Evolutionary conservation across 1,140 invertebrate species (phyloP), one percentile per base, ranked within the genome.

Genomic region (Anoplophora glabripennis): DNA sequence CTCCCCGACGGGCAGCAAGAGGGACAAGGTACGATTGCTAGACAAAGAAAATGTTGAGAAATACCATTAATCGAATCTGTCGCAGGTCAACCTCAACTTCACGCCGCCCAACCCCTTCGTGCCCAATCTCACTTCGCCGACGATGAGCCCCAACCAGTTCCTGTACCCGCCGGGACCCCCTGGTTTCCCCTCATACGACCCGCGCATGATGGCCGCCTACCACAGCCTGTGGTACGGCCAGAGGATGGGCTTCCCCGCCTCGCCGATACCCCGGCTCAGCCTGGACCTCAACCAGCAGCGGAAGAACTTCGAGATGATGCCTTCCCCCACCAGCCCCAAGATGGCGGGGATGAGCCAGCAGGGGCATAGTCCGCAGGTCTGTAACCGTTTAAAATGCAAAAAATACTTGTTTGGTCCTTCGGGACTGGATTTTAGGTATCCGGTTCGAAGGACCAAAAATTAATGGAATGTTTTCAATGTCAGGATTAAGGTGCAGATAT

Each of bases 61-160:
- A 38, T 38, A 10, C 12, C 9, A 10, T 9, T 38, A 38, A 1
- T 10, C 12, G 3, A 38, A 10, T 38, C 12, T 38, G 1, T 35
- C 37, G 9, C 42, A 56, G 53, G 28, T 64, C 4, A 75, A 64
- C 54, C 61, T 75, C 34, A 73, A 65, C 35, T 76, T 71, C 49
- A 75, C 73, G 0, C 72, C 72, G n/a, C 58, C 80, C 0, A 82
- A 81, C 66, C 81, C 81, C 0, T 83, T 81, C 53, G 78, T 82
- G 28, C 80, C 81, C n/a, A 76, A 76, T 53, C 56, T 76, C 47
- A 48, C 66, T 0, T 80, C 79, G 1, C 78, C 77, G 1, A 82
- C 79, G 1, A 71, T 80, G 0, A 80, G 76, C 45, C 81, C 81
- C 0, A 80, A 80, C 70, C 77, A 81, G 37, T 81, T 77, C 40